Conservation (phyloP, 2,888 invertebrate genomes). For the Xanthia icteritia region DNA sequence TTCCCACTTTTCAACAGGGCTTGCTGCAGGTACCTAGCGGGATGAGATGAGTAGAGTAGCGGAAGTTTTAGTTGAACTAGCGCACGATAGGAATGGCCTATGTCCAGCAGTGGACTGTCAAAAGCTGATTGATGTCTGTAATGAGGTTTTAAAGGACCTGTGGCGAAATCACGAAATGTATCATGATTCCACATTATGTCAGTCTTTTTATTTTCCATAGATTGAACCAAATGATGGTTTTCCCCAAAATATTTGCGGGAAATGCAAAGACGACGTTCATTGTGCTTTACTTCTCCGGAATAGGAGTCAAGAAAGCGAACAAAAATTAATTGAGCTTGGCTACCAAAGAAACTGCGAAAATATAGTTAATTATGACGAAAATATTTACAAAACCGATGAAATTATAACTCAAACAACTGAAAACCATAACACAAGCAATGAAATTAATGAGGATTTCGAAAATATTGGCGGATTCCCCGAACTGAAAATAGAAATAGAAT, state of each 20-base stretch:
- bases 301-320: conserved; percentile 33
- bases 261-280: conserved; percentile 44
- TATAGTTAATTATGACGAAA: conserved; percentile 2
- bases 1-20: no score
- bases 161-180: background rate
- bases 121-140: background rate
- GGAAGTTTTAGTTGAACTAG: no score
- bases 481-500: conserved; percentile 39
- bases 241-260: conserved; percentile 52
- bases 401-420: background rate
- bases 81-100: no score
- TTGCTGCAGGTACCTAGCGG: no score
- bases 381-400: conserved; percentile 1
- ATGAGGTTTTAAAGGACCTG: background rate
- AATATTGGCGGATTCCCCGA: conserved; percentile 23
- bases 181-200: background rate
- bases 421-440: conserved; percentile 4
- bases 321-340: conserved; percentile 13
- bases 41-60: background rate
- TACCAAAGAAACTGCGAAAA: conserved; percentile 14
- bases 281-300: conserved; percentile 40
- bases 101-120: background rate
- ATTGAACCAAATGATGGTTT: conserved; percentile 53
- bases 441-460: conserved; percentile 20
- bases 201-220: conserved; percentile 22